Evolutionary conservation across 2,888 invertebrate genomes (phyloP).

Genomic region (Drosophila differens): DNA sequence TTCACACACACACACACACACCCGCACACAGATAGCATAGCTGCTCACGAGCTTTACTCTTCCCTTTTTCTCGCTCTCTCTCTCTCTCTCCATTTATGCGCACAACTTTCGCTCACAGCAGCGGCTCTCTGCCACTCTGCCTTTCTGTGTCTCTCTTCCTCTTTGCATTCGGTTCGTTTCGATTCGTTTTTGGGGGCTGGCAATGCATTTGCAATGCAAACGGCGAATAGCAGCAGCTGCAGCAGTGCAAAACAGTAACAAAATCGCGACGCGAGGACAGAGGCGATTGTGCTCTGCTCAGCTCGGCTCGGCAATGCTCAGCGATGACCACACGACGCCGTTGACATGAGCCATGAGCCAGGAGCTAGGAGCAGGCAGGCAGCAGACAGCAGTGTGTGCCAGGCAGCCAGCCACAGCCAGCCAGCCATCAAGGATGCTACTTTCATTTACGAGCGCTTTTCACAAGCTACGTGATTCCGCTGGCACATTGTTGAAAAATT

Average conservation of each 20-base stretch:
- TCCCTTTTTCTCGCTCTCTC: conserved; percentile 25
- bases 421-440: conserved; percentile 73
- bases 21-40: not conserved
- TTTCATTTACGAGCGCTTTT: conserved; percentile 67
- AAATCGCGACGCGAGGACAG: conserved; percentile 31
- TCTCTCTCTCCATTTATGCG: conserved; percentile 36
- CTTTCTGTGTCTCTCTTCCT: conserved; percentile 1
- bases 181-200: conserved; percentile 4
- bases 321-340: conserved; percentile 20
- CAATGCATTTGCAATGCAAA: conserved; percentile 43
- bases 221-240: conserved; percentile 35
- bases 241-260: conserved; percentile 38
- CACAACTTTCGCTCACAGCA: conserved; percentile 41
- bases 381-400: conserved; percentile 66
- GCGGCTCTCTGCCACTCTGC: conserved; percentile 3
- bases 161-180: conserved; percentile 5
- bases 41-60: conserved; percentile 24
- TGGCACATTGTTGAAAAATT: conserved; percentile 73
- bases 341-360: conserved; percentile 25
- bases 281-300: conserved; percentile 19
- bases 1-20: conserved; percentile 4
- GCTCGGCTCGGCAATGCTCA: conserved; percentile 25
- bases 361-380: conserved; percentile 19
- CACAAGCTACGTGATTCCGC: conserved; percentile 63
- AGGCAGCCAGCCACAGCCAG: conserved; percentile 74